Base-by-base conservation (phyloP, 1,140 invertebrate genomes). In the Lordiphosa stackelbergi region DNA sequence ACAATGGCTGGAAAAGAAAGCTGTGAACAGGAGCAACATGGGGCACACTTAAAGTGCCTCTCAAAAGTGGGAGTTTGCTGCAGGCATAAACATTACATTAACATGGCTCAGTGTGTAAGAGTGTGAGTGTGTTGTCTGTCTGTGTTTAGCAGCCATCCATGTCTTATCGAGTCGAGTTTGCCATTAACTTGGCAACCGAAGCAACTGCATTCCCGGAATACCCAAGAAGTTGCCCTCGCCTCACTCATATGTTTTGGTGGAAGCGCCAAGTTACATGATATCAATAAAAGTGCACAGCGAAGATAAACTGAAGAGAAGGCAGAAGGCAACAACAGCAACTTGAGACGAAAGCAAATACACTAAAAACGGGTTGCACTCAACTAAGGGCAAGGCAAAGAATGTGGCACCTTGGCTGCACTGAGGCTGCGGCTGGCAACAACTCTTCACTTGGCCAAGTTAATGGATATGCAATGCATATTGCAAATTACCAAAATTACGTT, bases 91-190 rank as follows among this genome's bases (percentile, higher is more conserved):
- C 35, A 60, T 48, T 40, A 42, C 35, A 60, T 48, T 40, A 42
- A 59, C 55, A 53, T 53, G 36, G 45, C 24, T 40, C 2, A 13
- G 12, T 40, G 10, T 40, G 38, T 28, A n/a, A 11, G 8, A 31
- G 8, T 28, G n/a, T 13, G 2, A 11, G 13, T 1, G 42, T 45
- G 42, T 48, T 41, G 64, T 43, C 53, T 31, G 56, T 60, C 22
- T 24, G 63, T 69, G 55, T 59, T 56, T 63, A 77, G 73, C 73
- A 71, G 63, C 38, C 68, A 77, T 69, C 38, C 68, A 77, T 69
- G 73, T 77, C 73, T 77, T 72, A 77, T 77, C 64, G 59, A 77
- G 70, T 77, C 68, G 69, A 49, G 63, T 55, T 71, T 55, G 66
- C 72, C 73, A 77, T 77, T 77, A 78, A 78, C 68, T 77, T 59